Conservation (phyloP, 2,797 vertebrate species). For the Adelosebastes latens region DNA sequence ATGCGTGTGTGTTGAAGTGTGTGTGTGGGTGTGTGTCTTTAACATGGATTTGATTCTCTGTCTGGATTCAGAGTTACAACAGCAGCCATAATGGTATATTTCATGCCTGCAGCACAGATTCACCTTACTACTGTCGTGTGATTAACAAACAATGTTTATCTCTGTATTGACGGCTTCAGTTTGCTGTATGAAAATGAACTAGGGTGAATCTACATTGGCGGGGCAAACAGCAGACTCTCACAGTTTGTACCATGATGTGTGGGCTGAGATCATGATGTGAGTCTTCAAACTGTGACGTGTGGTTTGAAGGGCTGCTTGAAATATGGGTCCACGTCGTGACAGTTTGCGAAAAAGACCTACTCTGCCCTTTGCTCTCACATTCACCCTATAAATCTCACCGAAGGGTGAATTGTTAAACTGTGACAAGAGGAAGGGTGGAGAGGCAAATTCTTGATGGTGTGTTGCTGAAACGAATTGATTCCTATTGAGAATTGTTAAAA, state of each 20-base stretch:
- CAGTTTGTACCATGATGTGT: constrained; percentile 54
- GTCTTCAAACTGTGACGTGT: constrained; percentile 54
- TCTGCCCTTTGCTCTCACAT: constrained; percentile 35
- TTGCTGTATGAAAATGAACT: constrained; percentile 7
- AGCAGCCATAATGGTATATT: constrained; percentile 20
- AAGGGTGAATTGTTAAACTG: constrained; percentile 39
- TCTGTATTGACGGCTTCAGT: neutral
- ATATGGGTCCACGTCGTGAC: constrained; percentile 48
- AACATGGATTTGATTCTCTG: constrained; percentile 30
- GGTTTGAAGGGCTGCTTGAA: constrained; percentile 60
- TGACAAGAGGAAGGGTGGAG: constrained; percentile 51
- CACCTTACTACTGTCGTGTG: constrained; percentile 6
- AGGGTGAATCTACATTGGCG: neutral
- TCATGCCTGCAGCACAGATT: constrained; percentile 10
- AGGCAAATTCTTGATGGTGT: constrained; percentile 27
- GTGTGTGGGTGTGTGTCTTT: constrained; percentile 18
- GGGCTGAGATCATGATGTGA: constrained; percentile 60
- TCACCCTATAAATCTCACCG: constrained; percentile 54
- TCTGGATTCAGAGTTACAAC: constrained; percentile 34
- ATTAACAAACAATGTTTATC: constrained; percentile 15
- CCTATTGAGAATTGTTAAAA: constrained; percentile 3
- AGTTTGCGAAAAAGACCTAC: constrained; percentile 32
- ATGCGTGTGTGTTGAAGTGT: constrained; percentile 13
- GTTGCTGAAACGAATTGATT: constrained; percentile 24
- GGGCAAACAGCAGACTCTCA: neutral